Evolutionary conservation across 2,888 invertebrate species (phyloP).

Genomic region (Kryphioiulus occultus): DNA sequence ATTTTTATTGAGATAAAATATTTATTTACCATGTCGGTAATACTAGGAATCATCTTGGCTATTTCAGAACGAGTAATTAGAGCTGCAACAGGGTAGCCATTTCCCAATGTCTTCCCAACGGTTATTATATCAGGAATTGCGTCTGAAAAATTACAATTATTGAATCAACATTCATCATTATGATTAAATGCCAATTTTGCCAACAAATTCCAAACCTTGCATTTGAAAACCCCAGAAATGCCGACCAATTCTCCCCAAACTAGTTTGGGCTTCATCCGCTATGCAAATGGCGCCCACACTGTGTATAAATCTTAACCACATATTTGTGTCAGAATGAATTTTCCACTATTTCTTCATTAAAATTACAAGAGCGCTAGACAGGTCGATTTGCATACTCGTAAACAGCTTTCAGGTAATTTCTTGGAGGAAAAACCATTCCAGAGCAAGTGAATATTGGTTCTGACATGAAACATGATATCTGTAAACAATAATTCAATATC

Average conservation of each 20-base stretch:
- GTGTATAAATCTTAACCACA: slow-evolving; percentile 64
- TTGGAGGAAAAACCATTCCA: slow-evolving; percentile 39
- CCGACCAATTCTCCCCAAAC: slow-evolving; percentile 68
- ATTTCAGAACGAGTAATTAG: slow-evolving; percentile 35
- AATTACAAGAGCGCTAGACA: background rate
- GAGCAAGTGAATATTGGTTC: slow-evolving; percentile 38
- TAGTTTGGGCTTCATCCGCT: slow-evolving; percentile 70
- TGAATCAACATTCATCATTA: background rate
- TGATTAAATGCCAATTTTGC: background rate
- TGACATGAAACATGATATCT: slow-evolving; percentile 1
- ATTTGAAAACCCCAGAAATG: slow-evolving; percentile 69
- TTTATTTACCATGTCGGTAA: background rate
- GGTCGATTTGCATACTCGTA: slow-evolving; percentile 7
- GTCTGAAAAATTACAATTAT: background rate
- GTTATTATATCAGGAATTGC: slow-evolving; percentile 37
- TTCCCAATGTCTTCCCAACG: slow-evolving; percentile 18
- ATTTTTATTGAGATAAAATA: too few species aligned
- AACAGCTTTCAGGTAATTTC: slow-evolving; percentile 41
- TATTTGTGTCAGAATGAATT: background rate
- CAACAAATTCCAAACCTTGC: slow-evolving; percentile 6
- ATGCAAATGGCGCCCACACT: slow-evolving; percentile 68
- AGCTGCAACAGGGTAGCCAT: slow-evolving; percentile 43
- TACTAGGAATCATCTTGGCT: background rate
- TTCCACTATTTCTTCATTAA: background rate
- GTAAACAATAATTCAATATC: background rate